A percentile compares a stretch with the other conserved stretches of the same genome.
Evolutionary conservation across 2,888 invertebrate species (phyloP).

Genomic region (Encarsia formosa): DNA sequence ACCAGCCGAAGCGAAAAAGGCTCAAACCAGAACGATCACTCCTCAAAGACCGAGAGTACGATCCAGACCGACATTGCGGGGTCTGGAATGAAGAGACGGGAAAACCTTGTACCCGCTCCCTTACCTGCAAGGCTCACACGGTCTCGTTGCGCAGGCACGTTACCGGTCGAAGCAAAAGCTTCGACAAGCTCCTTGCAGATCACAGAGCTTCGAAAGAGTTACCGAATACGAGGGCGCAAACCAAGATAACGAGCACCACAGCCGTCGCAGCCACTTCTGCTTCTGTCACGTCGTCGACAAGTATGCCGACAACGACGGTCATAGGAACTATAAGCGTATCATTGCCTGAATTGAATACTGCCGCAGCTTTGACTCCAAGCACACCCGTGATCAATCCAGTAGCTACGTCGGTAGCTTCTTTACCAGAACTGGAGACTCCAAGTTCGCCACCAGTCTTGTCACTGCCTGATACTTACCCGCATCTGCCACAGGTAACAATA

Average conservation of each 20-base stretch:
- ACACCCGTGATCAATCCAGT: conserved; percentile 49
- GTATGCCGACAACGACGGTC: conserved; percentile 20
- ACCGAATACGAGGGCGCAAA: conserved; percentile 19
- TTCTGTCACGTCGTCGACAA: conserved; percentile 25
- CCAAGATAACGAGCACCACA: conserved; percentile 26
- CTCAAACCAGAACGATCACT: conserved; percentile 47
- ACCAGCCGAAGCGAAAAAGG: conserved; percentile 45
- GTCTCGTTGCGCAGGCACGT: conserved; percentile 68
- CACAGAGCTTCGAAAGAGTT: conserved; percentile 65
- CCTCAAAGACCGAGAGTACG: conserved; percentile 64
- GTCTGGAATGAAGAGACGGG: conserved; percentile 65
- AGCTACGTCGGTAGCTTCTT: not conserved
- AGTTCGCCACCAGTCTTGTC: conserved; percentile 49
- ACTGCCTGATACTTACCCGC: conserved; percentile 48
- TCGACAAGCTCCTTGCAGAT: conserved; percentile 71
- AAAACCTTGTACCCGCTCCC: conserved; percentile 74
- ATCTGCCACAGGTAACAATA: conserved; percentile 47
- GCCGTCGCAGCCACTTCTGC: conserved; percentile 21
- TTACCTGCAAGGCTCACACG: conserved; percentile 69
- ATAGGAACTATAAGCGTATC: conserved; percentile 6
- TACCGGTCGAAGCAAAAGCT: conserved; percentile 66
- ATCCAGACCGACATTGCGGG: conserved; percentile 80
- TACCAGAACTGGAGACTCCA: conserved; percentile 58
- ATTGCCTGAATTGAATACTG: not conserved
- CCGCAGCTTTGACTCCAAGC: not conserved